A percentile compares a stretch with the other conserved stretches of the same genome.
These are phyloP conservation scores for Terebella lapidaria DNA, from an alignment of 2,888 invertebrate genomes.

Conservation along the genomic window DNA sequence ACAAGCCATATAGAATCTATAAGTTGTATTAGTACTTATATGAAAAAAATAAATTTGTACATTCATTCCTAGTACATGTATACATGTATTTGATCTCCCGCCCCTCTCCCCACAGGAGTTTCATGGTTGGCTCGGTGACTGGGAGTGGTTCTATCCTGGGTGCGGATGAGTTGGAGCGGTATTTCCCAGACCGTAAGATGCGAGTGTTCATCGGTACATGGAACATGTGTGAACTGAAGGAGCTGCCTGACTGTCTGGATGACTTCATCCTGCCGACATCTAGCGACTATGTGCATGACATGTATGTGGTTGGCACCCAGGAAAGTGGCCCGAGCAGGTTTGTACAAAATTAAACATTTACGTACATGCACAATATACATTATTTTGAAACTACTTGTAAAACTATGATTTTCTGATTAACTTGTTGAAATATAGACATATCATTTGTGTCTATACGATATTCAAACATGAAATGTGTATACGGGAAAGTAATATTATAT, in stretches of 20 bases:
- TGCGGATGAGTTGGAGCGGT: constrained; percentile 76
- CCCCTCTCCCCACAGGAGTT: too few relatives aligned
- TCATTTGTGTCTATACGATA: too few relatives aligned
- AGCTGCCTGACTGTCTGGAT: constrained; percentile 64
- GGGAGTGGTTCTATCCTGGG: constrained; percentile 64
- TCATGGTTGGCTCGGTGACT: constrained; percentile 30
- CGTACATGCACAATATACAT: not conserved
- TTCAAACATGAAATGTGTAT: too few relatives aligned
- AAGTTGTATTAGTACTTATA: too few relatives aligned
- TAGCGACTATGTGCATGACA: constrained; percentile 76
- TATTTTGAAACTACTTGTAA: not conserved
- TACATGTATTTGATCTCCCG: too few relatives aligned
- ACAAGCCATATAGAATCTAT: too few relatives aligned
- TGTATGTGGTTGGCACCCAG: constrained; percentile 88
- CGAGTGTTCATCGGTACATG: constrained; percentile 61
- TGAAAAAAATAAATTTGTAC: too few relatives aligned
- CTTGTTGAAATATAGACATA: not conserved
- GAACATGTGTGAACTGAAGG: constrained; percentile 90
- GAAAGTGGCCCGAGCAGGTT: constrained; percentile 80
- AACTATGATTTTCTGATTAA: not conserved
- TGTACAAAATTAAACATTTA: constrained; percentile 22
- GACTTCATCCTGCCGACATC: constrained; percentile 83
- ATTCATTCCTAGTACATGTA: too few relatives aligned
- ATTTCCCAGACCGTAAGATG: constrained; percentile 57
- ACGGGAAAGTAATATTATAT: too few relatives aligned